Conservation (phyloP, 2,888 invertebrate genomes). For the Drosophila conformis region DNA sequence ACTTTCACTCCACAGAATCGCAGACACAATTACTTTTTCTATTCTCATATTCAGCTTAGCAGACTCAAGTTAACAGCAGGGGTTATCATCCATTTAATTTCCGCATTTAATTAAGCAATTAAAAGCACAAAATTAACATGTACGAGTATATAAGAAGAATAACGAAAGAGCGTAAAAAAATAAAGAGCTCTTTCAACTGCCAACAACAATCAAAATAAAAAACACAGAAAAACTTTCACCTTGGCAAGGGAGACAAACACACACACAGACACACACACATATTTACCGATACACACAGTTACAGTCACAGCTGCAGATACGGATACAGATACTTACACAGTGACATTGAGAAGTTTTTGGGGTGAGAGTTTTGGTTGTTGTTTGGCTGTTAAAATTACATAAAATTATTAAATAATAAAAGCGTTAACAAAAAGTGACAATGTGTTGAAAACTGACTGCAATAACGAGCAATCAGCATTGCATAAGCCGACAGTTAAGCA, state of each 20-base stretch:
- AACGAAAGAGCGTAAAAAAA: constrained; percentile 32
- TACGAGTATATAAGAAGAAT: constrained; percentile 7
- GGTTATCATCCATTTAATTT: constrained; percentile 63
- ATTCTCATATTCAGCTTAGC: constrained; percentile 46
- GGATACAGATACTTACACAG: constrained; percentile 16
- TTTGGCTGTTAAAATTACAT: constrained; percentile 39
- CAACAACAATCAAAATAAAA: constrained; percentile 40
- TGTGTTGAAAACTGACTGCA: constrained; percentile 16
- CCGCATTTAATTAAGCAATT: constrained; percentile 73
- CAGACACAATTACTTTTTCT: constrained; percentile 17
- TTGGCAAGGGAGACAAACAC: constrained; percentile 18
- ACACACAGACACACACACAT: constrained; percentile 5
- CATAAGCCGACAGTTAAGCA: constrained; percentile 25
- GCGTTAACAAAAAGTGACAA: constrained; percentile 33
- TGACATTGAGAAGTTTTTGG: constrained; percentile 40
- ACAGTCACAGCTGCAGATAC: constrained; percentile 9
- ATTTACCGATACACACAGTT: constrained; percentile 7
- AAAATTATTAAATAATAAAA: constrained; percentile 50
- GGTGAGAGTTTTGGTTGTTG: constrained; percentile 7
- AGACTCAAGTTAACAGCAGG: constrained; percentile 6
- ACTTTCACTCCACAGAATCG: constrained; percentile 55
- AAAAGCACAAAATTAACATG: constrained; percentile 53
- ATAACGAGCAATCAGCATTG: constrained; percentile 34
- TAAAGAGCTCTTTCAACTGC: constrained; percentile 31
- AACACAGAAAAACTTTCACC: constrained; percentile 62